Percentiles rank a stretch among this genome's conserved stretches.
phyloP scores from a whole-genome alignment of 2,797 vertebrate species.

The Pempheris klunzingeri region DNA sequence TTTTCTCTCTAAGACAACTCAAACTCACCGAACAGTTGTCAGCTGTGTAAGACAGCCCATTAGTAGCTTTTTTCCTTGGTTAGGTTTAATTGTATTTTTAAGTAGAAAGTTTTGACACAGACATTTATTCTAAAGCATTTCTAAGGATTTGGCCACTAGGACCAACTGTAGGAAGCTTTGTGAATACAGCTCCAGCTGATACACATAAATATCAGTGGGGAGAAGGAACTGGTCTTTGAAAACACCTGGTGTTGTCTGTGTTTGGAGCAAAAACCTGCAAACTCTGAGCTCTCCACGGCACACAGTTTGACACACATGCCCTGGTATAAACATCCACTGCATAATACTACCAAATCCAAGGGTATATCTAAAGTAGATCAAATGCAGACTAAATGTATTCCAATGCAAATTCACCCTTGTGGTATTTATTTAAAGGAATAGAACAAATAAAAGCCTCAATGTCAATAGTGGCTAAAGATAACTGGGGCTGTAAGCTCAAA shows the following conservation, averaged over 20 bases:
- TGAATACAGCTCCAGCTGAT: conserved; percentile 1
- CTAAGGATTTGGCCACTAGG: neutral
- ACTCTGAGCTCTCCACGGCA: conserved; percentile 9
- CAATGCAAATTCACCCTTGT: conserved; percentile 19
- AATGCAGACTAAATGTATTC: neutral
- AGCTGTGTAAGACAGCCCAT: conserved; percentile 12
- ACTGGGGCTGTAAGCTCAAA: conserved; percentile 1
- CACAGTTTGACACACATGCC: conserved; percentile 28
- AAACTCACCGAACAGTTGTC: conserved; percentile 4
- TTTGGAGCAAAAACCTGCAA: neutral
- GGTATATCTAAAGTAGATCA: neutral
- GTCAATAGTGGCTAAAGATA: neutral
- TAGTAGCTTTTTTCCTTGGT: neutral
- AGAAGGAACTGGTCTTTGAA: neutral
- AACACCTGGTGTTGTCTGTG: neutral
- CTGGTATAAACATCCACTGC: neutral
- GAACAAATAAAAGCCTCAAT: conserved; percentile 8
- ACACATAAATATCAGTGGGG: conserved; percentile 4
- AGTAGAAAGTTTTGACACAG: neutral
- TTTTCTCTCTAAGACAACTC: neutral
- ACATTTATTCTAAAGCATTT: conserved; percentile 14
- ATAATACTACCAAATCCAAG: neutral
- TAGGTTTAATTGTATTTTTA: conserved; percentile 9
- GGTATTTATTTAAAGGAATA: neutral
- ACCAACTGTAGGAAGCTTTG: neutral